Percentiles rank a stretch among this genome's conserved stretches.
phyloP scores from a whole-genome alignment of 2,888 invertebrate genomes.

The Cepaea hortensis region DNA sequence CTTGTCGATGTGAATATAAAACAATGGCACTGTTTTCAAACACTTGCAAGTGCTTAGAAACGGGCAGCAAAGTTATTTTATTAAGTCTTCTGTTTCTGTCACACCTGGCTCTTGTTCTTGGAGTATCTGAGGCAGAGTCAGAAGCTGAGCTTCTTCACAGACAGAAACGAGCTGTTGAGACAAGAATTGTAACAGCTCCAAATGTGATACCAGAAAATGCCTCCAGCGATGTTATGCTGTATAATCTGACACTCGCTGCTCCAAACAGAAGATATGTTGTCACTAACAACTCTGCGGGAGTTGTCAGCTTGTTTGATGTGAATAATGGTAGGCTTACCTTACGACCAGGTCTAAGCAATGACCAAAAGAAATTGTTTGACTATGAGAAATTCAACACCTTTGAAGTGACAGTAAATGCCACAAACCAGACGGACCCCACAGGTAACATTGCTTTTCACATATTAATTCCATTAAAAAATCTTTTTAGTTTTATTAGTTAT shows the following conservation, averaged over 20 bases:
- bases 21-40: constrained; percentile 4
- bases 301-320: constrained; percentile 1
- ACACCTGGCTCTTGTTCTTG: not conserved
- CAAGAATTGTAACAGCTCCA: not conserved
- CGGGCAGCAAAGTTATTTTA: not conserved
- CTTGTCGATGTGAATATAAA: not conserved
- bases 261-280: constrained; percentile 8
- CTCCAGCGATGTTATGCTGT: not conserved
- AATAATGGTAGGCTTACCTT: constrained; percentile 10
- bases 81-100: not conserved
- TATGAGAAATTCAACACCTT: constrained; percentile 28
- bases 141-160: not conserved
- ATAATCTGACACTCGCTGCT: not conserved
- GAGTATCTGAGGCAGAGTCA: not conserved
- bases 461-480: not conserved
- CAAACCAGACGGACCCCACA: constrained; percentile 6
- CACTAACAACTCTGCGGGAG: constrained; percentile 17
- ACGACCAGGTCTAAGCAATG: not conserved
- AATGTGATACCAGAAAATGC: constrained; percentile 32
- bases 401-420: constrained; percentile 29
- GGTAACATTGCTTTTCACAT: not conserved
- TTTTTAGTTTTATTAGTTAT: not conserved
- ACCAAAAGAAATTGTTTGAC: constrained; percentile 25
- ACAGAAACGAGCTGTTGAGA: not conserved
- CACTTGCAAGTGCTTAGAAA: not conserved